A percentile compares a stretch with the other conserved stretches of the same genome.
Conservation (phyloP, 2,113 vertebrate species). For the Caretta caretta region DNA sequence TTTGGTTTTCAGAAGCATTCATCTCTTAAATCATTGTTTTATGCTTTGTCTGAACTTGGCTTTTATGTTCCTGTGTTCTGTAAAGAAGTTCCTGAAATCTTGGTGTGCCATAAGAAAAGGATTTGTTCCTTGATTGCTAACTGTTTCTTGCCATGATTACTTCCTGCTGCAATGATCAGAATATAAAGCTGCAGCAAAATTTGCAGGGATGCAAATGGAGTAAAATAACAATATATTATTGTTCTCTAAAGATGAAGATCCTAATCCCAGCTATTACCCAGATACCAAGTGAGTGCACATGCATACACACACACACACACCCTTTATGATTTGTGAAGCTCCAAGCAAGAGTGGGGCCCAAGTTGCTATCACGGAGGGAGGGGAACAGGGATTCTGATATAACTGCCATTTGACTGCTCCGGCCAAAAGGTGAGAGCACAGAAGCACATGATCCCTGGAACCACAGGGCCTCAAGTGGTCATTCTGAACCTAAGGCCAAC, state of each 20-base stretch:
- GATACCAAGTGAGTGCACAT: neutral
- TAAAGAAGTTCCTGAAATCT: slow-evolving; percentile 26
- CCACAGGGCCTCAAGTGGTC: neutral
- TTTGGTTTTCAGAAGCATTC: slow-evolving; percentile 15
- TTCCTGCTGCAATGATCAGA: slow-evolving; percentile 27
- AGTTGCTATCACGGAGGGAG: neutral
- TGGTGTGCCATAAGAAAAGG: neutral
- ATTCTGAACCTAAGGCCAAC: neutral
- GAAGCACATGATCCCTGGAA: neutral
- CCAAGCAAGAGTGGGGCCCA: neutral
- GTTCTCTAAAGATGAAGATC: slow-evolving; percentile 6
- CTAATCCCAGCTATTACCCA: neutral
- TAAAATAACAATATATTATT: neutral
- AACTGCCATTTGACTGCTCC: neutral
- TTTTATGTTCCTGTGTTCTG: slow-evolving; percentile 37
- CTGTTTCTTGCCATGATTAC: slow-evolving; percentile 34
- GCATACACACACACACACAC: accelerated
- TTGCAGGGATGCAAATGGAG: neutral
- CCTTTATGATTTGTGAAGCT: neutral
- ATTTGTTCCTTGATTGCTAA: neutral
- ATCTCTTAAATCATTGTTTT: slow-evolving; percentile 30
- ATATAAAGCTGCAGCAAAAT: neutral
- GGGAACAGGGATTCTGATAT: neutral
- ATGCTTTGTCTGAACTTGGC: slow-evolving; percentile 6
- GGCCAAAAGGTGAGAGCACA: neutral